A percentile compares a stretch with the other conserved stretches of the same genome.
These are phyloP conservation scores for Drosophila murphyi DNA, from an alignment of 1,140 invertebrate species.

Conservation along the genomic window DNA sequence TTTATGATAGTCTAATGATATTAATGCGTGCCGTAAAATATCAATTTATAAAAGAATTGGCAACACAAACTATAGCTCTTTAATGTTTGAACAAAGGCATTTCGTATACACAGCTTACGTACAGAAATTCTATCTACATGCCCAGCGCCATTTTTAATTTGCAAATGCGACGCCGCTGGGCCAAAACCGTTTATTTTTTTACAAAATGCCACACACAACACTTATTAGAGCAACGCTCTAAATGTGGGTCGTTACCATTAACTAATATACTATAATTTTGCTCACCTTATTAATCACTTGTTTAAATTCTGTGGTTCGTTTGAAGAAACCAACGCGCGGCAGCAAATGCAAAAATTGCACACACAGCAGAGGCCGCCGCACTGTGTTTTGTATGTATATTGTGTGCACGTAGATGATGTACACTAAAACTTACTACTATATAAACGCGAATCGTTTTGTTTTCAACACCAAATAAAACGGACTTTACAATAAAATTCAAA, in stretches of 20 bases:
- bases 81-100: constrained; percentile 2
- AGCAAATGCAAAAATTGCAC: constrained; percentile 25
- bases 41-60: neutral
- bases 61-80: neutral
- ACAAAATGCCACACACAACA: neutral
- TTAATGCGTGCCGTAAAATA: neutral
- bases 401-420: neutral
- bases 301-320: constrained; percentile 14
- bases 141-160: constrained; percentile 78
- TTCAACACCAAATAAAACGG: constrained; percentile 21
- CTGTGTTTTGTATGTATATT: constrained; percentile 19
- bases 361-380: constrained; percentile 52
- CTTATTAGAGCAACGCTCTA: too few species aligned
- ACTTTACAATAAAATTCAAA: constrained; percentile 26
- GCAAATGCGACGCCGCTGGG: constrained; percentile 44
- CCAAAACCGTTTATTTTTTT: constrained; percentile 1
- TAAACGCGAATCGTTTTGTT: neutral
- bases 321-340: constrained; percentile 31
- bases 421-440: constrained; percentile 10
- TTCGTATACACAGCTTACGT: constrained; percentile 26
- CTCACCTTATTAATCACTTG: constrained; percentile 54
- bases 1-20: neutral
- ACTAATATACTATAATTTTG: neutral
- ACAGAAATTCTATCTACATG: constrained; percentile 59
- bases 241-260: neutral